Base-by-base conservation (phyloP, 2,888 invertebrate species). In the Thecocarcelia acutangulata region DNA sequence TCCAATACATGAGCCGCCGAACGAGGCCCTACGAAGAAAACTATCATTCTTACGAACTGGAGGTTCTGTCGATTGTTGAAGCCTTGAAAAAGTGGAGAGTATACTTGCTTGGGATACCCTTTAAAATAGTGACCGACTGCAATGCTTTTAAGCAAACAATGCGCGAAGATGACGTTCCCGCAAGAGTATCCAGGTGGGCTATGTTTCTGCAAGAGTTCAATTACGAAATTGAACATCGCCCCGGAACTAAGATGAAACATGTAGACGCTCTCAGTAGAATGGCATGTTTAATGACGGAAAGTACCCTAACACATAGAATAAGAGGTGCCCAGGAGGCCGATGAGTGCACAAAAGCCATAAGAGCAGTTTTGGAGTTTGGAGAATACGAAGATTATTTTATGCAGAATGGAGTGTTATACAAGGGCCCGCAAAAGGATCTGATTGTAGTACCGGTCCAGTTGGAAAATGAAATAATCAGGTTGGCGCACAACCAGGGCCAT, bases 41-140 rank as follows among this genome's bases (percentile, higher is more conserved):
- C 37, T 89, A 87, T 56, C 64, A 75, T n/a, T 87, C 87, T 28
- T 90, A 89, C 69, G 88, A 89, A 52, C 73, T 90, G 2, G 88
- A 90, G 84, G 87, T 88, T 3, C 70, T 89, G 6, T 88, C 87
- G 0, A 83, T 89, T 6, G 85, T 89, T 9, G 76, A 87, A 83
- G 86, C 88, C 0, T 58, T 89, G 0, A 87, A 88, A 42, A 88
- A 87, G 63, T 89, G 89, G 82, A 52, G 87, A 13, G 80, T 87
- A 0, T 89, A 88, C 74, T 64, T 89, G 11, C 54, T 88, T 12
- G 87, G 63, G 0, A 2, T 37, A 11, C 28, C 33, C 1, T 2
- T n/a, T n/a, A n/a, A n/a, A n/a, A 50, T 50, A 87, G 78, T 88
- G 5, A 88, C 87, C 0, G 88, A 89, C 80, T 89, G 88, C 56